Evolutionary conservation across 2,113 vertebrate species (phyloP).

Genomic region (Mastomys natalensis): DNA sequence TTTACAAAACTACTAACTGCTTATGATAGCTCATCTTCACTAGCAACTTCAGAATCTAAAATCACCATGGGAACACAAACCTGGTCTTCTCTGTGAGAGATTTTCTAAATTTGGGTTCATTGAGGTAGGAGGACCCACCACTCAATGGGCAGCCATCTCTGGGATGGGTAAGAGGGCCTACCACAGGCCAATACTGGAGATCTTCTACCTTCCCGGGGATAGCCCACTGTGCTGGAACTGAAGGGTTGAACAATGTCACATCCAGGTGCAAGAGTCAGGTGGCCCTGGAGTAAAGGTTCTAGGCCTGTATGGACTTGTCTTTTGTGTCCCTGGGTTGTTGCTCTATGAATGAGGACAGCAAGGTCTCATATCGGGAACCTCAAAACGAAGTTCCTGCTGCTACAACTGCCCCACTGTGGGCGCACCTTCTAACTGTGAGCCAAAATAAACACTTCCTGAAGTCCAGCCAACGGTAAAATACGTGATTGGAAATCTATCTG

Average conservation of each 20-base stretch:
- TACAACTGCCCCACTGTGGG: too few relatives aligned
- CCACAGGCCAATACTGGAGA: fast-evolving
- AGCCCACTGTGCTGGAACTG: neutral
- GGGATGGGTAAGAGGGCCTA: neutral
- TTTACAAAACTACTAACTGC: neutral
- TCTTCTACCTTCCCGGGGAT: fast-evolving
- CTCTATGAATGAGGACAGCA: neutral
- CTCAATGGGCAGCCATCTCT: neutral
- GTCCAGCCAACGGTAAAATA: too few relatives aligned
- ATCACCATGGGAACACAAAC: neutral
- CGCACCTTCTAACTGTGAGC: neutral
- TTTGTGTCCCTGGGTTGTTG: fast-evolving
- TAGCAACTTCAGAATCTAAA: neutral
- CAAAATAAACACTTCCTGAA: neutral
- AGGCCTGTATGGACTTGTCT: neutral
- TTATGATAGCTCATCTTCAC: neutral
- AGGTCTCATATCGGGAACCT: neutral
- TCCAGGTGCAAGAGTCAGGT: neutral
- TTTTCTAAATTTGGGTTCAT: neutral
- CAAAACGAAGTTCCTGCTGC: fast-evolving
- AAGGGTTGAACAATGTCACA: neutral
- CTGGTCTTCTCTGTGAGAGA: neutral
- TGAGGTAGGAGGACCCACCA: neutral
- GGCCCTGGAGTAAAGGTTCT: neutral
- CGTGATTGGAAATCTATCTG: neutral